These are phyloP conservation scores for Euzophera pinguis DNA, from an alignment of 2,888 invertebrate species.

Conservation along the genomic window DNA sequence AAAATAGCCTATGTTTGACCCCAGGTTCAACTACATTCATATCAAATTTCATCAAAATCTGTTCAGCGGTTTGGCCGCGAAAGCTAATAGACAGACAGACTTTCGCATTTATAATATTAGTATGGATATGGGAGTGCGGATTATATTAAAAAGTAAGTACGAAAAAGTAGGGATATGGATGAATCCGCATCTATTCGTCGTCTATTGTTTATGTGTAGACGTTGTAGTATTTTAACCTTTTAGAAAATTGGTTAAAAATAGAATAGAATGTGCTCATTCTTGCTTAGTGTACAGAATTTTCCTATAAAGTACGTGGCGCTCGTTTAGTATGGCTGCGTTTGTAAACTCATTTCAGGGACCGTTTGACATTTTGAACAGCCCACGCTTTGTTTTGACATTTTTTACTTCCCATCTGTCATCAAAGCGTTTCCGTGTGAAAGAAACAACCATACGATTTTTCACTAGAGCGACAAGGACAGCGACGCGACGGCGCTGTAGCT, in stretches of 20 bases:
- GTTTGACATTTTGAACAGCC: conserved; percentile 62
- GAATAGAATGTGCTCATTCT: conserved; percentile 26
- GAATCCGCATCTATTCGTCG: too few species aligned
- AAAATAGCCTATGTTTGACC: too few species aligned
- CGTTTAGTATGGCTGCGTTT: conserved; percentile 17
- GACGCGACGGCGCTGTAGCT: conserved; percentile 70
- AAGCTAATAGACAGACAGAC: too few species aligned
- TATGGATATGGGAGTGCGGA: too few species aligned
- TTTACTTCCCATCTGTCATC: conserved; percentile 54
- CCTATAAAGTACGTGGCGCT: conserved; percentile 53
- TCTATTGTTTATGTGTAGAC: too few species aligned
- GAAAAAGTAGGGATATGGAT: too few species aligned
- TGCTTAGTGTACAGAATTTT: conserved; percentile 14
- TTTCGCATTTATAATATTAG: too few species aligned
- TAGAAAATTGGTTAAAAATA: conserved; percentile 10
- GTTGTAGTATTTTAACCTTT: too few species aligned
- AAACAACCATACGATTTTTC: conserved; percentile 33
- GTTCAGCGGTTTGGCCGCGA: too few species aligned
- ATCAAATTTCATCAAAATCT: too few species aligned
- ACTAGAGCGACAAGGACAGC: conserved; percentile 41
- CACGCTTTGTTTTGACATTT: conserved; percentile 77
- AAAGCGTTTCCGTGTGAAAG: conserved; percentile 48
- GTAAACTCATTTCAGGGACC: conserved; percentile 24
- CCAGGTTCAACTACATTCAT: too few species aligned
- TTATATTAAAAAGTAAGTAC: too few species aligned